Percentiles rank a stretch among this genome's conserved stretches.
Conservation (phyloP, 2,888 invertebrate species). For the Gnatocerus cornutus region DNA sequence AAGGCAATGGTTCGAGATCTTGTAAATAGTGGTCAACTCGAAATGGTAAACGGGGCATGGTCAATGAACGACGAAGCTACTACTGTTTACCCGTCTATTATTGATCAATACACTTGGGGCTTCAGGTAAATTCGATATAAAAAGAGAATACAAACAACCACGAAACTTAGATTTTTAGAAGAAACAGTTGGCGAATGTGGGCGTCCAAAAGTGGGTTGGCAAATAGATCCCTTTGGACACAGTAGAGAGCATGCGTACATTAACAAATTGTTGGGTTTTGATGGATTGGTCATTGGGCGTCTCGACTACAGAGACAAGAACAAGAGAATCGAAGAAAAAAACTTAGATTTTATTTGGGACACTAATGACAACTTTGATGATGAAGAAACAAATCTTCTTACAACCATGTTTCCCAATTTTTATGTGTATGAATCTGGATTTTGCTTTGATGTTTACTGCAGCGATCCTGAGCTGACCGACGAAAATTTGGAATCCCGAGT, state of each 20-base stretch:
- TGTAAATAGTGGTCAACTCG: constrained; percentile 76
- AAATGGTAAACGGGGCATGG: constrained; percentile 78
- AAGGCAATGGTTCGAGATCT: constrained; percentile 74
- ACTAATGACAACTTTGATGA: constrained; percentile 79
- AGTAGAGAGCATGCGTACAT: constrained; percentile 86
- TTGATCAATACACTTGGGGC: constrained; percentile 78
- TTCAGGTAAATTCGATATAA: constrained; percentile 15
- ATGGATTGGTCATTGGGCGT: constrained; percentile 87
- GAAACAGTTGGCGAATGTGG: constrained; percentile 81
- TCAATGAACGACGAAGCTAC: constrained; percentile 78
- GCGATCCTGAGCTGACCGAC: constrained; percentile 71
- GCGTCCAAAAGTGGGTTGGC: constrained; percentile 82
- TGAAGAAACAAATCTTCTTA: constrained; percentile 25
- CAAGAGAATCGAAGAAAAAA: constrained; percentile 73
- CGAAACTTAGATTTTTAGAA: constrained; percentile 66
- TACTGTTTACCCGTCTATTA: constrained; percentile 79
- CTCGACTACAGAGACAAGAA: constrained; percentile 87
- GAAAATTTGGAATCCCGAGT: constrained; percentile 77
- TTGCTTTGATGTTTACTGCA: constrained; percentile 78
- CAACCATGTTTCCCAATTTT: constrained; percentile 47
- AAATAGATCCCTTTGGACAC: constrained; percentile 88
- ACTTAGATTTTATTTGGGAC: constrained; percentile 87
- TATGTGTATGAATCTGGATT: constrained; percentile 67
- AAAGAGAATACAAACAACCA: not conserved
- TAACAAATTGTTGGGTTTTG: constrained; percentile 86